phyloP scores from a whole-genome alignment of 2,113 vertebrate species.

The Alethe castanea region DNA sequence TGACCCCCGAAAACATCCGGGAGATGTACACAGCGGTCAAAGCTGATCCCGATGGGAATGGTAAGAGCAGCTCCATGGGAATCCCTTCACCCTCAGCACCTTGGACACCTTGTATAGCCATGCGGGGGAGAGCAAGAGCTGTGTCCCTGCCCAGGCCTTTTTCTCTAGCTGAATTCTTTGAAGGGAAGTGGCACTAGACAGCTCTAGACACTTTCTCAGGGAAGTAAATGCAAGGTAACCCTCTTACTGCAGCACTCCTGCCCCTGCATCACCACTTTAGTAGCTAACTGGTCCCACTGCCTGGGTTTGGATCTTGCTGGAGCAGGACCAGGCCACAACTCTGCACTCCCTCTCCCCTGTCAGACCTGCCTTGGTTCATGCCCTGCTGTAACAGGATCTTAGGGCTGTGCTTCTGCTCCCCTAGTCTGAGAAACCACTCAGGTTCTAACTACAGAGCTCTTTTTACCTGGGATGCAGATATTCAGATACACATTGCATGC shows the following conservation, averaged over 20 bases:
- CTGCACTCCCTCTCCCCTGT: background rate
- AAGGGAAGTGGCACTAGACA: background rate
- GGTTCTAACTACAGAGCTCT: background rate
- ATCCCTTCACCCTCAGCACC: background rate
- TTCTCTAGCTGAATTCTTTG: background rate
- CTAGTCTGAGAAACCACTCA: rapidly evolving
- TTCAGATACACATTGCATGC: background rate
- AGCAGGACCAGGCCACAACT: background rate
- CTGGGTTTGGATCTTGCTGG: background rate
- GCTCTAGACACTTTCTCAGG: background rate
- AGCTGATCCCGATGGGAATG: conserved; percentile 84
- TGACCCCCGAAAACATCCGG: conserved; percentile 86
- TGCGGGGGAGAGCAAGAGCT: background rate
- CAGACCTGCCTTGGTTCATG: background rate
- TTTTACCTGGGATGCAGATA: background rate
- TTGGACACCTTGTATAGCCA: background rate
- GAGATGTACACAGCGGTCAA: conserved; percentile 89
- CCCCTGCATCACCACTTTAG: background rate
- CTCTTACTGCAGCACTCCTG: background rate
- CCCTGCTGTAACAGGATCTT: background rate
- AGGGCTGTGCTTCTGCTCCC: background rate
- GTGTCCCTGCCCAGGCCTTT: background rate
- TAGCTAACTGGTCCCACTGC: background rate
- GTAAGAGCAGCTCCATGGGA: conserved; percentile 58
- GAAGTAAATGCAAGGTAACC: background rate